Percentiles rank a stretch among this genome's conserved stretches.
Evolutionary conservation across 2,888 invertebrate genomes (phyloP).

Genomic region (Campoplex nolae): DNA sequence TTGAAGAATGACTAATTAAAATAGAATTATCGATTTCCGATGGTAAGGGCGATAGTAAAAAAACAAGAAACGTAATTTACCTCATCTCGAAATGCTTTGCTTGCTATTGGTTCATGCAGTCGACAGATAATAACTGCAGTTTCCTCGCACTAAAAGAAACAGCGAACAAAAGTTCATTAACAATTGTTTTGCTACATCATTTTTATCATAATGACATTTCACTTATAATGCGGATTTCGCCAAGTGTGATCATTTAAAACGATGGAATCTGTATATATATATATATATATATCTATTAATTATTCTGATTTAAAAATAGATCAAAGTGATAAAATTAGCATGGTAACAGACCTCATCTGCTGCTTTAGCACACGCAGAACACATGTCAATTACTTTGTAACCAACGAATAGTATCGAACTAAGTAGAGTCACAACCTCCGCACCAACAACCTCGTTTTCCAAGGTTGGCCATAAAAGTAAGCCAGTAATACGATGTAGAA

Average conservation of each 20-base stretch:
- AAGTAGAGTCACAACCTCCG: constrained; percentile 30
- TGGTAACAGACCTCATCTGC: constrained; percentile 65
- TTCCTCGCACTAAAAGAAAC: constrained; percentile 64
- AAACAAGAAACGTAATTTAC: constrained; percentile 54
- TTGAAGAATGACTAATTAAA: constrained; percentile 32
- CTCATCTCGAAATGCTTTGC: constrained; percentile 73
- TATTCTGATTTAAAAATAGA: not conserved
- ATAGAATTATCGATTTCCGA: not conserved
- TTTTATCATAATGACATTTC: not conserved
- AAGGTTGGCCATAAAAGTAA: constrained; percentile 51
- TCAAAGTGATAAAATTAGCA: not conserved
- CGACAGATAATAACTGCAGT: constrained; percentile 77
- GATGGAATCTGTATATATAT: not conserved
- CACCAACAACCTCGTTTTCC: accelerated
- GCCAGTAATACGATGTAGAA: constrained; percentile 70
- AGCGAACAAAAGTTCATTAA: not conserved
- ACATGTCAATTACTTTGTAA: constrained; percentile 64
- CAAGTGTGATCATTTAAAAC: not conserved
- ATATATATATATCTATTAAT: not conserved
- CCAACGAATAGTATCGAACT: constrained; percentile 64
- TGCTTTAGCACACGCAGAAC: constrained; percentile 68
- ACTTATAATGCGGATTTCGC: not conserved
- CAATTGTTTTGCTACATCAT: not conserved
- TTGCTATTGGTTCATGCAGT: constrained; percentile 74
- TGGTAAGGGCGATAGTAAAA: not conserved